Conservation (phyloP, 2,888 invertebrate species). For the Macrosoma leucophasiata region DNA sequence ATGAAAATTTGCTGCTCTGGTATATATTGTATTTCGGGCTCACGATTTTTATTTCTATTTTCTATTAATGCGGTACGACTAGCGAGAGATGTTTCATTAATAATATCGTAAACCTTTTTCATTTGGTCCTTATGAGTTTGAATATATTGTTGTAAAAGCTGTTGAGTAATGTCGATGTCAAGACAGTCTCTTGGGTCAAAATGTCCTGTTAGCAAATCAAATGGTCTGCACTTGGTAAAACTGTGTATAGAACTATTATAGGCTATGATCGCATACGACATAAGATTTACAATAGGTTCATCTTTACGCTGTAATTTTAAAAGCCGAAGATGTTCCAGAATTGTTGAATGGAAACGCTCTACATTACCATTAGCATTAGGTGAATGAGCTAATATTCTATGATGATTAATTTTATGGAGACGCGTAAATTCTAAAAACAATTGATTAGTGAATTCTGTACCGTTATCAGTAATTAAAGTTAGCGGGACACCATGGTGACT, state of each 20-base stretch:
- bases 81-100: slow-evolving; percentile 16
- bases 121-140: slow-evolving; percentile 21
- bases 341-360: slow-evolving; percentile 21
- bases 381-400: slow-evolving; percentile 17
- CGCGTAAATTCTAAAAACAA: slow-evolving; percentile 7
- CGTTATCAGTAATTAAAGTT: slow-evolving; percentile 13
- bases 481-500: slow-evolving; percentile 17
- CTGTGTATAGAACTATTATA: slow-evolving; percentile 20
- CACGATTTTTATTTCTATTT: slow-evolving; percentile 16
- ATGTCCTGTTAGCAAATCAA: slow-evolving; percentile 6
- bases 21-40: slow-evolving; percentile 3
- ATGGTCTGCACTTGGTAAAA: slow-evolving; percentile 25
- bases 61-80: slow-evolving; percentile 9
- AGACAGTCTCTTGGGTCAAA: slow-evolving; percentile 8
- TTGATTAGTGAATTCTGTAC: slow-evolving; percentile 16
- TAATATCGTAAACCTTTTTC: slow-evolving; percentile 21
- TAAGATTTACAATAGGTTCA: slow-evolving; percentile 12
- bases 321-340: slow-evolving; percentile 24
- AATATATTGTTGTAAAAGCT: slow-evolving; percentile 19
- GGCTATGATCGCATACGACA: slow-evolving; percentile 12
- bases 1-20: slow-evolving; percentile 16
- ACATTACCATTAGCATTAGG: slow-evolving; percentile 25
- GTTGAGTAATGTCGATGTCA: slow-evolving; percentile 7
- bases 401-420: slow-evolving; percentile 6
- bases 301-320: slow-evolving; percentile 14